Evolutionary conservation across 2,113 vertebrate species (phyloP).

Genomic region (Arothron firmamentum): DNA sequence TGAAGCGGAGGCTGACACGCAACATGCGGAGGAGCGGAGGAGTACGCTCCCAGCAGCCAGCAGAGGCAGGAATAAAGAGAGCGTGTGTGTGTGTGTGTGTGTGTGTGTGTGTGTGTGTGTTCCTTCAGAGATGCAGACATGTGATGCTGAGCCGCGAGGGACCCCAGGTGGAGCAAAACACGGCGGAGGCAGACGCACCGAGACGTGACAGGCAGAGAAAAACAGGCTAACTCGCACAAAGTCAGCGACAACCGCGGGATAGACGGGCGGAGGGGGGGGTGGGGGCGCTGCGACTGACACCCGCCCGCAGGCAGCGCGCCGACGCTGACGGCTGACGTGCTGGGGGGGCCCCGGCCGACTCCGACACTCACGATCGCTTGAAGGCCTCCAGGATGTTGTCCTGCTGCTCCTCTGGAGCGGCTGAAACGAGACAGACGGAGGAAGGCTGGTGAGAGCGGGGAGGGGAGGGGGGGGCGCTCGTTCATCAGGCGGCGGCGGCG

Average conservation of each 20-base stretch:
- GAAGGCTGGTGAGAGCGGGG: constrained; percentile 12
- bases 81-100: too few species aligned
- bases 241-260: constrained; percentile 18
- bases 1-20: constrained; percentile 36
- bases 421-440: constrained; percentile 66
- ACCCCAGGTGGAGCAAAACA: constrained; percentile 39
- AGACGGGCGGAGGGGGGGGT: constrained; percentile 36
- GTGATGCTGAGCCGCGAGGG: constrained; percentile 28
- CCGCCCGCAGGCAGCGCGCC: constrained; percentile 47
- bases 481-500: constrained; percentile 42
- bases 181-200: constrained; percentile 28
- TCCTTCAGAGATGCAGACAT: constrained; percentile 17
- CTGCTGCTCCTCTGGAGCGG: constrained; percentile 65
- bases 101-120: too few species aligned
- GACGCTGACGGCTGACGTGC: constrained; percentile 49
- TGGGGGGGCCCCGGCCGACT: constrained; percentile 25
- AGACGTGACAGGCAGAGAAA: constrained; percentile 40
- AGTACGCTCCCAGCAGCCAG: background rate
- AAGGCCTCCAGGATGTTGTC: constrained; percentile 80
- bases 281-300: constrained; percentile 47
- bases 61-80: too few species aligned
- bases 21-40: background rate
- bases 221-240: constrained; percentile 39
- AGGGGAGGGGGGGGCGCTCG: constrained; percentile 44
- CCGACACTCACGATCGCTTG: constrained; percentile 81